Conservation (phyloP, 1,140 invertebrate species). For the Atta cephalotes region DNA sequence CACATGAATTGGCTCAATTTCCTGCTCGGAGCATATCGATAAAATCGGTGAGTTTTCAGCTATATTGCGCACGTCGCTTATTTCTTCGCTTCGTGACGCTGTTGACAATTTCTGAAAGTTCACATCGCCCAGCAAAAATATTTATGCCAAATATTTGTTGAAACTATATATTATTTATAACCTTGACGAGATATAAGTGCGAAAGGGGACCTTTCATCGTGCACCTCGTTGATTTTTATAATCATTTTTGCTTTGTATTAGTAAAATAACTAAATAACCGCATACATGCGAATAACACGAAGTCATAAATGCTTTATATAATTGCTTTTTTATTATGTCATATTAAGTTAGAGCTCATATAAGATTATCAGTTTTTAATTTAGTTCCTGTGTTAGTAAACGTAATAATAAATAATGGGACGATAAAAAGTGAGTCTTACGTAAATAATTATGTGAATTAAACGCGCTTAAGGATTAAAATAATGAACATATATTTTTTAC, state of each 20-base stretch:
- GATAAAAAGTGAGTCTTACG: not conserved
- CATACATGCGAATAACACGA: not conserved
- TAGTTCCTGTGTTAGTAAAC: not conserved
- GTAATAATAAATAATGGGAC: not conserved
- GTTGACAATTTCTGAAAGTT: conserved; percentile 39
- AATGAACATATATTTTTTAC: not conserved
- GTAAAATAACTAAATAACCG: not conserved
- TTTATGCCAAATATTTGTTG: conserved; percentile 15
- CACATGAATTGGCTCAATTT: conserved; percentile 52
- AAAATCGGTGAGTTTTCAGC: conserved; percentile 35
- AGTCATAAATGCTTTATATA: not conserved
- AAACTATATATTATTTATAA: conserved; percentile 20
- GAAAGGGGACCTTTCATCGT: not conserved
- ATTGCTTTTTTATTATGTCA: not conserved
- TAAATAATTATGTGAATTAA: conserved; percentile 1
- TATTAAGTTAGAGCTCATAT: conserved; percentile 23
- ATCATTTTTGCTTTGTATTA: not conserved
- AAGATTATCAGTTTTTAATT: conserved; percentile 15
- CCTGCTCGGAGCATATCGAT: conserved; percentile 45
- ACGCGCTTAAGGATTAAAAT: not conserved
- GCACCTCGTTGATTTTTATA: not conserved
- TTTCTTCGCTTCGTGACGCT: conserved; percentile 29
- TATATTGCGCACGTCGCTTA: conserved; percentile 6
- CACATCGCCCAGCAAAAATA: conserved; percentile 7
- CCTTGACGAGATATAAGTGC: not conserved